A percentile compares a stretch with the other conserved stretches of the same genome.
These are phyloP conservation scores for Poeciliopsis retropinna DNA, from an alignment of 2,113 vertebrate species.

Conservation along the genomic window DNA sequence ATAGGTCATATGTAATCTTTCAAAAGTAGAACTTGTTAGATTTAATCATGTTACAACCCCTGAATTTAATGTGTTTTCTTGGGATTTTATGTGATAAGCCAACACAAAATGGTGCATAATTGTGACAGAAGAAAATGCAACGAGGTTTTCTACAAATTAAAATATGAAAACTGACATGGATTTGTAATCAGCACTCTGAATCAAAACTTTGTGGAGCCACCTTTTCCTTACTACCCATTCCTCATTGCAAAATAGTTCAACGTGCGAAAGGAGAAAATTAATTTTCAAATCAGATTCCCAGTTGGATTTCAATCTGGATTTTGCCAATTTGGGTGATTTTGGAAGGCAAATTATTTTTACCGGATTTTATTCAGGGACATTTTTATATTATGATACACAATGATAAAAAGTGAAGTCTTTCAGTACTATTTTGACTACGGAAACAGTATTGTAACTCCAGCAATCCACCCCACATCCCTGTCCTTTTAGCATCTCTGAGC, in stretches of 20 bases:
- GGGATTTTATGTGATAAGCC: background rate
- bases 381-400: background rate
- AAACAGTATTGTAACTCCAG: conserved; percentile 4
- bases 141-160: background rate
- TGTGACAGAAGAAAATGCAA: background rate
- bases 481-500: conserved; percentile 21
- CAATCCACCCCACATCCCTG: background rate
- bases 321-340: too few species aligned
- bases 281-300: background rate
- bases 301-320: background rate
- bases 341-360: too few species aligned
- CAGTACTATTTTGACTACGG: background rate
- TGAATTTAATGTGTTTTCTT: background rate
- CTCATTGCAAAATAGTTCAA: background rate
- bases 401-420: background rate
- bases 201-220: background rate
- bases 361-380: background rate
- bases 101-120: background rate
- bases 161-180: background rate
- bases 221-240: background rate
- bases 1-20: background rate
- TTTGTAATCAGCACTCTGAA: background rate
- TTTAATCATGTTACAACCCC: background rate
- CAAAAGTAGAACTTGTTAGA: background rate
- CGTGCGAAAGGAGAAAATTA: background rate